Percentiles rank a stretch among this genome's conserved stretches.
These are phyloP conservation scores for Schlechtendalia chinensis DNA, from an alignment of 1,140 invertebrate genomes.

Conservation along the genomic window DNA sequence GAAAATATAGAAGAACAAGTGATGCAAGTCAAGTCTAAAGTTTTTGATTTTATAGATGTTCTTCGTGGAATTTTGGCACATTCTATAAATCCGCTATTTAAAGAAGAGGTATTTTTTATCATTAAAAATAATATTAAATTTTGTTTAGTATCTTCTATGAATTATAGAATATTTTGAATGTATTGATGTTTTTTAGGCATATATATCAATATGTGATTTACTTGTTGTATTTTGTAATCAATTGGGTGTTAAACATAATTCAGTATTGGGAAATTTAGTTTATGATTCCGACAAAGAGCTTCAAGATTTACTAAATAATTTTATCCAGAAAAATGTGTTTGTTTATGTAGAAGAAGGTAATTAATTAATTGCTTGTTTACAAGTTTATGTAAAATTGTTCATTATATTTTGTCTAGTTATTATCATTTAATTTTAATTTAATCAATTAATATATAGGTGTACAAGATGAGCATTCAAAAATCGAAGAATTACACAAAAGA, in stretches of 20 bases:
- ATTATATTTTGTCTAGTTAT: background rate
- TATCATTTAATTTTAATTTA: background rate
- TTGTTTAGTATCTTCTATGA: background rate
- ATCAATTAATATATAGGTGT: conserved; percentile 60
- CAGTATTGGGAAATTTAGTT: conserved; percentile 67
- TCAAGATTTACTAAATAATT: conserved; percentile 80
- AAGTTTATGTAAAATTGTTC: background rate
- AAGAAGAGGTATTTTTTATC: conserved; percentile 55
- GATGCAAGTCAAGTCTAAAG: conserved; percentile 64
- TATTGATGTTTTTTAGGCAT: conserved; percentile 66
- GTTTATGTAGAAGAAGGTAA: conserved; percentile 77
- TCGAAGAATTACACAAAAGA: conserved; percentile 93
- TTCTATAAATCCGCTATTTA: conserved; percentile 52
- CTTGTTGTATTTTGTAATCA: conserved; percentile 93
- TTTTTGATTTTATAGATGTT: conserved; percentile 72
- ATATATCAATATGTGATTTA: conserved; percentile 90
- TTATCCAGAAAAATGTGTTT: conserved; percentile 93
- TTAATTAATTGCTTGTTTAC: background rate
- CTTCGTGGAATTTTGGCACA: conserved; percentile 65
- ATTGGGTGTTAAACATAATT: conserved; percentile 64
- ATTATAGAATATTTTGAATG: conserved; percentile 10
- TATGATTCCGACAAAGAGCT: conserved; percentile 79
- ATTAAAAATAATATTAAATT: too few species aligned
- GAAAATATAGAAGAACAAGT: conserved; percentile 56
- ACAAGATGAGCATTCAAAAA: conserved; percentile 89